These are phyloP conservation scores for Lophius americanus DNA, from an alignment of 2,797 vertebrate genomes.

Conservation along the genomic window DNA sequence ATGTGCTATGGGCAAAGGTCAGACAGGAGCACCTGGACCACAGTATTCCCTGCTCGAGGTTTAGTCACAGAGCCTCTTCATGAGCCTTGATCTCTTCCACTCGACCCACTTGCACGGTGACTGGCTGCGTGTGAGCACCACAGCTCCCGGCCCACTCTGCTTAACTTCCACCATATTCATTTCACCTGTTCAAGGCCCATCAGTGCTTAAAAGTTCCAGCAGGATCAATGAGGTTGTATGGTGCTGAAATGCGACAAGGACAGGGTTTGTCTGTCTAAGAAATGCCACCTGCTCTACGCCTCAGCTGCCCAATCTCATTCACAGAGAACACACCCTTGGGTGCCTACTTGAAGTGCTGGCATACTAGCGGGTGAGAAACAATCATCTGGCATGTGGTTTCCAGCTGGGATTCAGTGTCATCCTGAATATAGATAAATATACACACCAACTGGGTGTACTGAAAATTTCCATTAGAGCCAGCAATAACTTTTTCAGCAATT, in stretches of 20 bases:
- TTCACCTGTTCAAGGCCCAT: constrained; percentile 73
- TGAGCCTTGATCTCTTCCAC: constrained; percentile 11
- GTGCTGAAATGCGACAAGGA: constrained; percentile 69
- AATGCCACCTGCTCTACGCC: constrained; percentile 71
- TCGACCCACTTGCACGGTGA: constrained; percentile 12
- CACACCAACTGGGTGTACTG: no score
- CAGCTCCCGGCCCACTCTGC: constrained; percentile 12
- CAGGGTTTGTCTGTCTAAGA: constrained; percentile 55
- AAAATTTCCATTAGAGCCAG: no score
- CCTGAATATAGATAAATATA: neutral
- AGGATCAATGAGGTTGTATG: constrained; percentile 37
- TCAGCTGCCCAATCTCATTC: constrained; percentile 66
- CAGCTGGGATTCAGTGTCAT: constrained; percentile 25
- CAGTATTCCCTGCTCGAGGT: neutral
- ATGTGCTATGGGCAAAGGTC: neutral
- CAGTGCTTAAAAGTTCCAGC: constrained; percentile 53
- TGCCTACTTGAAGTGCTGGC: constrained; percentile 35
- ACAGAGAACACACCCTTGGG: constrained; percentile 59
- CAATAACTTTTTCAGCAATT: no score
- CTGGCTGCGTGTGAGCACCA: constrained; percentile 27
- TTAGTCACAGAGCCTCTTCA: constrained; percentile 20
- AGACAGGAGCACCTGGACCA: no score
- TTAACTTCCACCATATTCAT: constrained; percentile 49
- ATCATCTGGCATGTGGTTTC: constrained; percentile 42
- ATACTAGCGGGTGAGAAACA: constrained; percentile 37